These are phyloP conservation scores for Falco cherrug DNA, from an alignment of 2,797 vertebrate species.

Conservation along the genomic window DNA sequence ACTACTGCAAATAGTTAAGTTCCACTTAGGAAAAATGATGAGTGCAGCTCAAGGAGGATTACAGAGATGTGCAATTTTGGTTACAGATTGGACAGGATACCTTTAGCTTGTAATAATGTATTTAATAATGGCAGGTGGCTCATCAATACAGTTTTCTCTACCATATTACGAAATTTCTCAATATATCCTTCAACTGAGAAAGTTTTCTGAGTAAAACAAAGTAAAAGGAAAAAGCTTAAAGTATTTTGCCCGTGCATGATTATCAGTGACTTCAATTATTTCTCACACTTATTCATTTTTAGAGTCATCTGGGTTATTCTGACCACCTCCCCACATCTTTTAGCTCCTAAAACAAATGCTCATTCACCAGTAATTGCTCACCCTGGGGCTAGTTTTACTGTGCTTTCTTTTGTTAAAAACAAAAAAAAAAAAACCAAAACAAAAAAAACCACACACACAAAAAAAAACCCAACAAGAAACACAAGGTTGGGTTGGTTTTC, in stretches of 20 bases:
- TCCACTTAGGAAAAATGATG: neutral
- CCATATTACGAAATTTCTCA: neutral
- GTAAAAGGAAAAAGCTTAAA: neutral
- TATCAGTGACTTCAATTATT: neutral
- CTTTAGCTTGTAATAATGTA: neutral
- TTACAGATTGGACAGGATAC: neutral
- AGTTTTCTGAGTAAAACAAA: neutral
- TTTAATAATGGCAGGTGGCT: neutral
- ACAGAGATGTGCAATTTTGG: neutral
- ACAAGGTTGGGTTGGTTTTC: rapidly evolving
- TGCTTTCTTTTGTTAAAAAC: neutral
- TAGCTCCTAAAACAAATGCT: neutral
- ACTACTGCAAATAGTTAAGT: neutral
- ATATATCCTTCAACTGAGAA: neutral
- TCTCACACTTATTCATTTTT: neutral
- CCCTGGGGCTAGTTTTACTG: neutral
- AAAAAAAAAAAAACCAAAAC: neutral
- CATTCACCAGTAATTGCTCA: neutral
- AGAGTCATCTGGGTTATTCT: neutral
- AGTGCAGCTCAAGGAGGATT: neutral
- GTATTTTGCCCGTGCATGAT: neutral
- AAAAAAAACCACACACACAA: too few relatives aligned
- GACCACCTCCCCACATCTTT: neutral
- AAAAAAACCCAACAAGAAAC: neutral
- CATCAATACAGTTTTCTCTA: neutral